Percentiles rank a stretch among this genome's conserved stretches.
These are phyloP conservation scores for Sinosuthora webbiana DNA, from an alignment of 2,113 vertebrate genomes.

Conservation along the genomic window DNA sequence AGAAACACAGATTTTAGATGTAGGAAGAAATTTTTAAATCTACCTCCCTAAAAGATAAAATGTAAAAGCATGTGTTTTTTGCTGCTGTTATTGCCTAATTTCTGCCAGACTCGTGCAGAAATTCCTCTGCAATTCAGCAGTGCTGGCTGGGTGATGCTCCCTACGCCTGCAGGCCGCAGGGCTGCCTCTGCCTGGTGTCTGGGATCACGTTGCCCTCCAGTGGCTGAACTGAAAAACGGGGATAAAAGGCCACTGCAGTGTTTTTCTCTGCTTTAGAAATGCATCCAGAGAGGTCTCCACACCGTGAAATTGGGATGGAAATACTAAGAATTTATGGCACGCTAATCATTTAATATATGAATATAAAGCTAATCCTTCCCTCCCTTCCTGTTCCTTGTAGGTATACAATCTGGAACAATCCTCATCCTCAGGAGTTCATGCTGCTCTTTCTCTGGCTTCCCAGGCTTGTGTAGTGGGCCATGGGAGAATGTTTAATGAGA, in stretches of 20 bases:
- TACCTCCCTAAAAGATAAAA: not conserved
- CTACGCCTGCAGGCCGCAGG: rapidly evolving
- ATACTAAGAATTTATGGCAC: not conserved
- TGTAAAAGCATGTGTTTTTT: not conserved
- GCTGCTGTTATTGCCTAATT: not conserved
- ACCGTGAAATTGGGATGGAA: not conserved
- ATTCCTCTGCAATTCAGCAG: not conserved
- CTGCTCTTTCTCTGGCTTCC: not conserved
- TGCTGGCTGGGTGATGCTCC: rapidly evolving
- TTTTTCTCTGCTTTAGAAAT: not conserved
- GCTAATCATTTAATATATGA: not conserved
- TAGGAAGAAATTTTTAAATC: not conserved
- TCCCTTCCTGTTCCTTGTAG: not conserved
- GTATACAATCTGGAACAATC: not conserved
- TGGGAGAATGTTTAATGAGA: not conserved
- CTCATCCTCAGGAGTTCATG: not conserved
- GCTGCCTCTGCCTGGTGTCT: not conserved
- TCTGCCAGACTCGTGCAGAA: not conserved
- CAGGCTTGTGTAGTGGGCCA: not conserved
- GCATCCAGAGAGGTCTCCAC: not conserved
- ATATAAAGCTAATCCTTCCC: not conserved
- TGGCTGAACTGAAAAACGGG: not conserved
- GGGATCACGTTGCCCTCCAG: conserved; percentile 36
- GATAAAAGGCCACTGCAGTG: not conserved
- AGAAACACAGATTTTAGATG: not conserved